phyloP scores from a whole-genome alignment of 2,797 vertebrate species.

The Xiphorhynchus erythropygius region DNA sequence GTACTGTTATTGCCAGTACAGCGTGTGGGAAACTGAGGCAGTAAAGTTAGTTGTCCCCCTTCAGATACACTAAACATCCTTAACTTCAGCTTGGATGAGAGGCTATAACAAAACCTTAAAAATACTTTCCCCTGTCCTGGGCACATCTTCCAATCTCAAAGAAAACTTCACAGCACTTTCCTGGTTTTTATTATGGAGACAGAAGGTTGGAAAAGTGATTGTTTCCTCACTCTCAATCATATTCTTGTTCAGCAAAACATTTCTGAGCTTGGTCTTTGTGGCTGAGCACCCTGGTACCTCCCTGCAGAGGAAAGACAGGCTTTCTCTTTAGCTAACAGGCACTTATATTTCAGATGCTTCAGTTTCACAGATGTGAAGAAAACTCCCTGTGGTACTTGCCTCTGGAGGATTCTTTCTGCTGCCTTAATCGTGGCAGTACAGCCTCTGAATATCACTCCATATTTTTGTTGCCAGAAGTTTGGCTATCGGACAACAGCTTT shows the following conservation, averaged over 20 bases:
- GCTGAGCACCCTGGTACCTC: background rate
- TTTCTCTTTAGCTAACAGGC: background rate
- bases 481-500: constrained; percentile 28
- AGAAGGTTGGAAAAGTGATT: background rate
- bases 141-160: background rate
- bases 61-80: background rate
- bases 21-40: background rate
- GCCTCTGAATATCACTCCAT: constrained; percentile 20
- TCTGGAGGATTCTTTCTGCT: constrained; percentile 24
- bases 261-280: fast-evolving
- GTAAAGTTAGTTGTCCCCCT: background rate
- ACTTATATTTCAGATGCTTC: background rate
- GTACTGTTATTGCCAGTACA: background rate
- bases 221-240: background rate
- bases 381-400: background rate
- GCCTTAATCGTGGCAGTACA: background rate
- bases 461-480: constrained; percentile 40
- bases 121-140: background rate
- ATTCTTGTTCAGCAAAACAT: background rate
- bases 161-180: background rate
- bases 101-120: background rate
- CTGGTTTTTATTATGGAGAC: background rate
- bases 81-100: background rate
- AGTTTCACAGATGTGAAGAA: constrained; percentile 40
- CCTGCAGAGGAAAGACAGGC: background rate